Evolutionary conservation across 2,797 vertebrate species (phyloP), one percentile per base, ranked within the genome.

Genomic region (Neoniphon sammara): DNA sequence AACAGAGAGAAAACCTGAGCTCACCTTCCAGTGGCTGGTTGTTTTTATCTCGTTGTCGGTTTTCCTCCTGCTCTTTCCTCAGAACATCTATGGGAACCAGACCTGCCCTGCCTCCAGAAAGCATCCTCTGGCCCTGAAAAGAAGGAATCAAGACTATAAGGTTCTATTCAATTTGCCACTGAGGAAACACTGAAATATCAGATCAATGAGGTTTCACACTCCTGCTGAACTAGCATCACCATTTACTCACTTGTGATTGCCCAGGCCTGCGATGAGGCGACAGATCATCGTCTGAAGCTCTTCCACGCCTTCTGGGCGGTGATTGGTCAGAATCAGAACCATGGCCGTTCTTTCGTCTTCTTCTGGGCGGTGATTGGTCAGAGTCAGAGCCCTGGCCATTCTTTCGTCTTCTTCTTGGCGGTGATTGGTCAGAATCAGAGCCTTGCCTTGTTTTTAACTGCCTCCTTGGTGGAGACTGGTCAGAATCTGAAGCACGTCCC

Each of bases 21-120:
- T 79, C 80, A 98, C 97, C 95, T 96, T 97, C 97, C 73, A 99
- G 86, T 0, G 90, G 91, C 66, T 88, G 76, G 81, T 92, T 95
- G 25, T 81, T 87, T 80, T 86, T 94, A 47, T 96, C 95, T 1
- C 75, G 91, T 75, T 85, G 94, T 66, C 90, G 89, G 65, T 94
- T 94, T 36, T 97, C 95, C 76, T 96, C 94, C 76, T 96, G 90
- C 50, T 99, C 97, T 89, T 81, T 94, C 71, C 93, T 93, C 65
- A 97, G 89, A 79, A 95, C 60, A 0, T 96, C 96, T 0, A 93
- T 91, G 0, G 96, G 95, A 78, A 98, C 93, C 83, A 99, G 89
- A 47, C 97, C 98, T 15, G 95, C 92, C 75, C 75, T 94, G 23
- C 91, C 94, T 20, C 96, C 96, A 0, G 96, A 96, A 0, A 96